A percentile compares a stretch with the other conserved stretches of the same genome.
These are phyloP conservation scores for Sphenopsis melanotis DNA, from an alignment of 2,797 vertebrate species.

Conservation along the genomic window DNA sequence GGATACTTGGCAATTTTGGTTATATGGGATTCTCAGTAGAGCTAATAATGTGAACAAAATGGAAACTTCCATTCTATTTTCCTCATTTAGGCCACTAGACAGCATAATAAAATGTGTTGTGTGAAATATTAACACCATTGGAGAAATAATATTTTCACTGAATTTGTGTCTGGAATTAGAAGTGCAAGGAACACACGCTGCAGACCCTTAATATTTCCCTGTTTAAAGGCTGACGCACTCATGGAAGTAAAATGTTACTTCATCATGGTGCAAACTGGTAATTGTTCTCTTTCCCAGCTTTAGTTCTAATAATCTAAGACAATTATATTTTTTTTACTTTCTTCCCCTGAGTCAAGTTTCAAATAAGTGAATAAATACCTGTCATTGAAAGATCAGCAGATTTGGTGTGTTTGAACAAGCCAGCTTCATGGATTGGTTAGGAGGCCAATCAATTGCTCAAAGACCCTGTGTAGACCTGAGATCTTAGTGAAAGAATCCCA, in stretches of 20 bases:
- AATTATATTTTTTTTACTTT: neutral
- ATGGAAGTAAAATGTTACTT: neutral
- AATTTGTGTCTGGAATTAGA: neutral
- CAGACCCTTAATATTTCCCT: neutral
- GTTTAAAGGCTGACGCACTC: neutral
- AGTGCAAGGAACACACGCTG: rapidly evolving
- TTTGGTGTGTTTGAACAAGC: neutral
- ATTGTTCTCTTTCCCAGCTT: neutral
- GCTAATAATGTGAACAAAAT: neutral
- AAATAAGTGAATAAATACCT: neutral
- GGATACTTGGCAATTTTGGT: neutral
- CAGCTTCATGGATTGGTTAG: neutral
- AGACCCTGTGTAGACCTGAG: neutral
- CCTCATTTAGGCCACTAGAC: neutral
- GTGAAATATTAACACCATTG: neutral
- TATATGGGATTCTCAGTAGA: neutral
- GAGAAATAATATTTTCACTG: neutral
- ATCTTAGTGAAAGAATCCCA: neutral
- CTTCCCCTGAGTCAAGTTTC: neutral
- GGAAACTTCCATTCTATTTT: neutral
- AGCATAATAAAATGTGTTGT: neutral
- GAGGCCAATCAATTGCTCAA: neutral
- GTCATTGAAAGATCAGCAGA: neutral
- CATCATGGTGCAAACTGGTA: neutral
- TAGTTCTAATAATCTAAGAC: neutral